Percentiles rank a stretch among this genome's conserved stretches.
Conservation (phyloP, 2,797 vertebrate species). For the Erethizon dorsatum region DNA sequence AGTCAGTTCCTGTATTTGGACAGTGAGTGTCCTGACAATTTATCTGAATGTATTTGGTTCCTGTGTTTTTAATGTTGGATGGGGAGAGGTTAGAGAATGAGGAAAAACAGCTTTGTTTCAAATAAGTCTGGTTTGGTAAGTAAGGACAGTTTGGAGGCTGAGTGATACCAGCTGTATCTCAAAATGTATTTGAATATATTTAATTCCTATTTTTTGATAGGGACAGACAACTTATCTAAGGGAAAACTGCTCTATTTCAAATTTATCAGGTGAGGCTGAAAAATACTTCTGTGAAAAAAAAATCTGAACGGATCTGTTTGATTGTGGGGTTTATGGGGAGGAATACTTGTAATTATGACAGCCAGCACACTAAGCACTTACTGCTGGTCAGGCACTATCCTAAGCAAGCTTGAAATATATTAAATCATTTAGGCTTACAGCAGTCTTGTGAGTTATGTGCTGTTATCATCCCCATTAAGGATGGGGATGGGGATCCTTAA, state of each 20-base stretch:
- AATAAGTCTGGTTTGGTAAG: slow-evolving; percentile 52
- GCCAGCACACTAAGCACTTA: neutral
- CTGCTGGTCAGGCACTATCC: neutral
- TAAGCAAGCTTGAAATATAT: slow-evolving; percentile 13
- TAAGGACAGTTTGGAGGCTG: slow-evolving; percentile 53
- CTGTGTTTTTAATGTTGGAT: slow-evolving; percentile 41
- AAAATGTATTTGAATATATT: slow-evolving; percentile 36
- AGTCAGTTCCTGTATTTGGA: neutral
- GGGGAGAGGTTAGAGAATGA: slow-evolving; percentile 41
- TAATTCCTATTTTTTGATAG: slow-evolving; percentile 55
- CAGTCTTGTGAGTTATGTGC: neutral
- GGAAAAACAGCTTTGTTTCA: slow-evolving; percentile 67
- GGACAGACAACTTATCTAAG: slow-evolving; percentile 18
- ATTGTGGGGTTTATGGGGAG: slow-evolving; percentile 15
- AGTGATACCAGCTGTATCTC: slow-evolving; percentile 35
- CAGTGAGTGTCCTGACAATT: slow-evolving; percentile 13
- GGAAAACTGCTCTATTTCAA: slow-evolving; percentile 30
- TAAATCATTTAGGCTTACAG: slow-evolving; percentile 6
- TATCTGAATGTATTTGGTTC: slow-evolving; percentile 61
- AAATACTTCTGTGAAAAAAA: slow-evolving; percentile 38
- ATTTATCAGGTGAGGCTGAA: slow-evolving; percentile 39
- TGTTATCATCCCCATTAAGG: slow-evolving; percentile 41
- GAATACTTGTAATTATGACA: slow-evolving; percentile 47
- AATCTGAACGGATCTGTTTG: neutral
- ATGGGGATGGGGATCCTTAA: neutral